Conservation (phyloP, 2,888 invertebrate species). For the Timema cristinae region DNA sequence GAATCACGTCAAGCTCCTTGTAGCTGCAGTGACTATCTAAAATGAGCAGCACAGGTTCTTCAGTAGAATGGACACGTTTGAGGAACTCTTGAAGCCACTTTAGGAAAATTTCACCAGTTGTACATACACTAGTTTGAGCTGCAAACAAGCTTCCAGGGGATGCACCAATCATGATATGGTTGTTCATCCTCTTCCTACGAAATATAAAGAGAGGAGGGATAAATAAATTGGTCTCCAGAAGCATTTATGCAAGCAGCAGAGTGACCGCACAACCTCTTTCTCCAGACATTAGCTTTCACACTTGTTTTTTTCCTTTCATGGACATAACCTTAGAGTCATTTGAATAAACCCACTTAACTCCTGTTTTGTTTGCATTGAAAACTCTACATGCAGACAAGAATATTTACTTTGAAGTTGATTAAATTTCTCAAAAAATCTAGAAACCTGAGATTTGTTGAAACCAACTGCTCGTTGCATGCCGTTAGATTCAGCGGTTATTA, state of each 20-base stretch:
- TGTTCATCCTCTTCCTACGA: constrained; percentile 12
- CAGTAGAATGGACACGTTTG: not conserved
- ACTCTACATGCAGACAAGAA: not conserved
- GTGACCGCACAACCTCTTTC: constrained; percentile 18
- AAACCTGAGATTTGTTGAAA: constrained; percentile 13
- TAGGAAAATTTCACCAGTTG: not conserved
- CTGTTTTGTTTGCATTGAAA: constrained; percentile 13
- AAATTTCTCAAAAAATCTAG: constrained; percentile 6
- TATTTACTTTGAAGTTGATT: not conserved
- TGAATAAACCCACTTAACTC: constrained; percentile 12
- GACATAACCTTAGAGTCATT: constrained; percentile 17
- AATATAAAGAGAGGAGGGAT: constrained; percentile 17
- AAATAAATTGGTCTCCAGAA: not conserved
- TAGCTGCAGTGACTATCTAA: constrained; percentile 12
- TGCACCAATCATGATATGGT: constrained; percentile 7
- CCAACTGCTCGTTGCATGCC: constrained; percentile 1
- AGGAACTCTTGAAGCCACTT: constrained; percentile 7
- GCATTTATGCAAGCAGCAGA: not conserved
- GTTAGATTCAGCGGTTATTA: not conserved
- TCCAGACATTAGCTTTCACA: constrained; percentile 20
- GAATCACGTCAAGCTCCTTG: constrained; percentile 12
- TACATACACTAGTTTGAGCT: not conserved
- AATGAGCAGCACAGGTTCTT: constrained; percentile 5
- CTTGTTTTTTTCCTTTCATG: constrained; percentile 18
- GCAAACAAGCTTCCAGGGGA: not conserved